Evolutionary conservation across 2,888 invertebrate genomes (phyloP), one percentile per base, ranked within the genome.

Genomic region (Tridacna gigas): DNA sequence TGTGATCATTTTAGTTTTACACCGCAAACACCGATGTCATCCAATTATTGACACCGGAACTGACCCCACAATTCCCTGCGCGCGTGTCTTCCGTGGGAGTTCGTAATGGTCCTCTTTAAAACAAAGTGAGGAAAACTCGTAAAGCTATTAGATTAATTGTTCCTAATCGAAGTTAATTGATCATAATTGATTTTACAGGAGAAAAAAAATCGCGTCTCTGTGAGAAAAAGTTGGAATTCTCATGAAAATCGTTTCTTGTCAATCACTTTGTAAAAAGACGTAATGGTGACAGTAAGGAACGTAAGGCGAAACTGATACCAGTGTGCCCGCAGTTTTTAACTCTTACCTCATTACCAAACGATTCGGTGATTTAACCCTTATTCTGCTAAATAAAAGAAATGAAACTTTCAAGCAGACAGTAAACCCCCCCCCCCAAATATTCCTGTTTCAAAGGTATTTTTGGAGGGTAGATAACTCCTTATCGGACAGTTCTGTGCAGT

Each of bases 111-210:
- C 45, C 73, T 74, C 77, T 65, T 22, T 74, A 73, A 85, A 75
- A 83, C 86, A 86, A 86, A 79, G 85, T 86, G 76, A 71, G 37
- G 78, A 79, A 86, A 83, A 83, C 83, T 81, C 81, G 83, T 83
- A 83, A 83, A 86, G 76, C 77, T 61, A 86, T 86, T 86, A 80
- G 73, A 60, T 65, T 76, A 80, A 83, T 78, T 83, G 86, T 74
- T 79, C 61, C 74, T 77, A 81, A 86, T 83, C 80, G 66, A 76
- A 73, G 60, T 26, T 86, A 86, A 86, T 82, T 85, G 77, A 37
- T 66, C 66, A 66, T 79, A 71, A 85, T 85, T 80, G 71, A 79
- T 78, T 84, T 80, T 77, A 80, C 73, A 47, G 15, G 51, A 77
- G 60, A 47, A 60, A 63, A 61, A 79, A 82, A 74, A 61, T 37